These are phyloP conservation scores for Drosophila orena DNA, from an alignment of 1,140 invertebrate species.

Conservation along the genomic window DNA sequence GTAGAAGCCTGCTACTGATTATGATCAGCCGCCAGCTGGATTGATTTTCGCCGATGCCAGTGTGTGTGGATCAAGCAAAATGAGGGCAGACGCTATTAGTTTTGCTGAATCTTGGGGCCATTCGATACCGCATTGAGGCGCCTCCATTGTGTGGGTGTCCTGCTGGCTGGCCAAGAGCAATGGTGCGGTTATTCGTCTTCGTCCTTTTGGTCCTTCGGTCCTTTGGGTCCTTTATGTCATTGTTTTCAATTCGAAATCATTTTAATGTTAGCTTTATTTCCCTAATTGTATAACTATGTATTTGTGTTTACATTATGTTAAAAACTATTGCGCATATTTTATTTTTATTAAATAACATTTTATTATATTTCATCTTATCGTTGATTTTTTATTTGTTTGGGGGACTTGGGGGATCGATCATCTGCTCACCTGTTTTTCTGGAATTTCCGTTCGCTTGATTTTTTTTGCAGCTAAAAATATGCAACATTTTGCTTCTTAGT, in stretches of 20 bases:
- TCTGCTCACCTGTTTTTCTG: too few species aligned
- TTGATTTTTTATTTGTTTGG: background rate
- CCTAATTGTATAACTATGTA: conserved; percentile 52
- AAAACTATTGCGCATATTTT: conserved; percentile 52
- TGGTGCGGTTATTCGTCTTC: conserved; percentile 48
- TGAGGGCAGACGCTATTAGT: conserved; percentile 29
- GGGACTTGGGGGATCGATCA: too few species aligned
- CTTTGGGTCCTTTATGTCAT: conserved; percentile 24
- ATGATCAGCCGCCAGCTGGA: conserved; percentile 8
- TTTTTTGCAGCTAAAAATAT: too few species aligned
- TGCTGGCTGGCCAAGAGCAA: conserved; percentile 22
- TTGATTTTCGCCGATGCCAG: conserved; percentile 7
- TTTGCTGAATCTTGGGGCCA: conserved; percentile 10
- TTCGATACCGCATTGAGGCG: conserved; percentile 18
- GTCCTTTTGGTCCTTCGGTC: conserved; percentile 5
- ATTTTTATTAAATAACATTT: conserved; percentile 67
- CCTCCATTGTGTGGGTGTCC: conserved; percentile 31
- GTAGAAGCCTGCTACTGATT: too few species aligned
- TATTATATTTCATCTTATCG: conserved; percentile 16
- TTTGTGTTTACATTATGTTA: conserved; percentile 70
- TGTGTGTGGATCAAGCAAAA: conserved; percentile 9
- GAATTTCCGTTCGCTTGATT: too few species aligned
- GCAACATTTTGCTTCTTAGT: too few species aligned
- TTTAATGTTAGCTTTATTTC: conserved; percentile 62
- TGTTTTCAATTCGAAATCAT: conserved; percentile 57